These are phyloP conservation scores for Pantala flavescens DNA, from an alignment of 1,140 invertebrate species.

Conservation along the genomic window DNA sequence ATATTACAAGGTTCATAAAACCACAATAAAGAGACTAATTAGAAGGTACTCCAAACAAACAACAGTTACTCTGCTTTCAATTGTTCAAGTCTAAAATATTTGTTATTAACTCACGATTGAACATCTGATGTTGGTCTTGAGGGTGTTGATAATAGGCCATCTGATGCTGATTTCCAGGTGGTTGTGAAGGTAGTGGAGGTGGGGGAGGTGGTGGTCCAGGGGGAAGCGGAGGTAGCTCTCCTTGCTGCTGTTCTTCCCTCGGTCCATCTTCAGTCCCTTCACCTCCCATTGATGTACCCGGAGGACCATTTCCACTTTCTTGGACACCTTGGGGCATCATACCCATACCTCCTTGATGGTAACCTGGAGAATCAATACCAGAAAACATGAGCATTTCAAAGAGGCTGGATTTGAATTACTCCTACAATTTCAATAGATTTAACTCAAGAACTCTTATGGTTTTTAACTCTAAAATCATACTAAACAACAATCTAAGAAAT, in stretches of 20 bases:
- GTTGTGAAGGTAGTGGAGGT: constrained; percentile 37
- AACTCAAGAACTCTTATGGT: no score
- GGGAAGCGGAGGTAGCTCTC: constrained; percentile 36
- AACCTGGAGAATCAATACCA: neutral
- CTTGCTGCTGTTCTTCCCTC: neutral
- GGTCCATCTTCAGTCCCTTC: neutral
- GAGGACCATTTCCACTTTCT: neutral
- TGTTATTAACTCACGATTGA: neutral
- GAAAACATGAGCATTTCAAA: no score
- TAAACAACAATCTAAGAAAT: no score
- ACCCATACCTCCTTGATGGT: neutral
- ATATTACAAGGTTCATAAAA: no score
- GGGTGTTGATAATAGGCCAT: constrained; percentile 35
- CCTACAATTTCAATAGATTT: no score
- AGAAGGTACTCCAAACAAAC: no score
- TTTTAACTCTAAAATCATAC: no score
- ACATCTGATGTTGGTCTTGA: neutral
- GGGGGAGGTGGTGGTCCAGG: constrained; percentile 37
- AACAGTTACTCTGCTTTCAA: no score
- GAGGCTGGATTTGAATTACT: no score
- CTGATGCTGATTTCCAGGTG: constrained; percentile 35
- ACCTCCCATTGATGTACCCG: neutral
- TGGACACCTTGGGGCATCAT: neutral
- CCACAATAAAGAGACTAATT: no score
- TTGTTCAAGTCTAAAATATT: no score